phyloP scores from a whole-genome alignment of 2,888 invertebrate species.

The Caenorhabditis sp. region DNA sequence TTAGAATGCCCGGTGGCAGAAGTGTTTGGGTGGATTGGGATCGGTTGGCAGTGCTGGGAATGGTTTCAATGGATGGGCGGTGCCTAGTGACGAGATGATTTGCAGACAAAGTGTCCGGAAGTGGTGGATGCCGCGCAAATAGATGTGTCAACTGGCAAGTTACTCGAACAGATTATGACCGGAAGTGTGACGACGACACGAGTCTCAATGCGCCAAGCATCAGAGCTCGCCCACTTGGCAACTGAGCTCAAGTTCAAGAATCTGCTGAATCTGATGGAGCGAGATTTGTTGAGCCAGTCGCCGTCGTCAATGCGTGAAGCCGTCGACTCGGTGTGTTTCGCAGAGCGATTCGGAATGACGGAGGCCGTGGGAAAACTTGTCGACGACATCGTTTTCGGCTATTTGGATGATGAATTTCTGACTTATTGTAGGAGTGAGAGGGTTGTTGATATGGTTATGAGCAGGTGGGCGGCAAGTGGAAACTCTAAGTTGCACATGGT shows the following conservation, averaged over 20 bases:
- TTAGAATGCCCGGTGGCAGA: conserved; percentile 32
- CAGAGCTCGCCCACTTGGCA: conserved; percentile 36
- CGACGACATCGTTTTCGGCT: conserved; percentile 42
- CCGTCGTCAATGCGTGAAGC: conserved; percentile 26
- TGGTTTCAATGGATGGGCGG: conserved; percentile 15
- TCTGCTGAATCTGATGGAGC: conserved; percentile 37
- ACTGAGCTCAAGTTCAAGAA: conserved; percentile 24
- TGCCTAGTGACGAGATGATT: not conserved
- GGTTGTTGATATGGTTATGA: conserved; percentile 25
- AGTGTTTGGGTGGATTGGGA: conserved; percentile 26
- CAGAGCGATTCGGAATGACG: conserved; percentile 18
- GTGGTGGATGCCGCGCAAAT: conserved; percentile 34
- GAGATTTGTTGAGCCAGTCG: conserved; percentile 10
- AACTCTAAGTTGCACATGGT: not conserved
- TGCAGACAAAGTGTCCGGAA: conserved; percentile 34
- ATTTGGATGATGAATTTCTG: conserved; percentile 13
- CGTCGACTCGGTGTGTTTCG: conserved; percentile 34
- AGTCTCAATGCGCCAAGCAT: conserved; percentile 16
- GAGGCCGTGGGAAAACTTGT: conserved; percentile 46
- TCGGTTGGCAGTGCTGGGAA: conserved; percentile 41
- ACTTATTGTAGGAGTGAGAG: conserved; percentile 28
- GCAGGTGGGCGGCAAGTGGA: not conserved
- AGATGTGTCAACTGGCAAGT: not conserved
- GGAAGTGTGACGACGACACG: conserved; percentile 6
- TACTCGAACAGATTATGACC: conserved; percentile 28